Evolutionary conservation across 2,797 vertebrate species (phyloP).

Genomic region (Neosalanx taihuensis): DNA sequence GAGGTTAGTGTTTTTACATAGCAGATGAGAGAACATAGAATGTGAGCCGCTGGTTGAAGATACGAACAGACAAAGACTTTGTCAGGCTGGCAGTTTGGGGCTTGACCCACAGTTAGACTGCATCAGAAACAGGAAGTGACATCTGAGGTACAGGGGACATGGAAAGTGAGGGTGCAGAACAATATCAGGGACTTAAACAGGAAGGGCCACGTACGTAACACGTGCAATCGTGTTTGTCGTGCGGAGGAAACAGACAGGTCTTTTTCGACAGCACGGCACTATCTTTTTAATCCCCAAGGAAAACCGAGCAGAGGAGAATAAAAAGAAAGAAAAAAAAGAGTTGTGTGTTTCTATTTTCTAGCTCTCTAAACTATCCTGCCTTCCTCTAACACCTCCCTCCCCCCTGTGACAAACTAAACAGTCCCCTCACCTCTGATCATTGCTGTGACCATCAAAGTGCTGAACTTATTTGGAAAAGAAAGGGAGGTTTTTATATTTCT

Average conservation of each 20-base stretch:
- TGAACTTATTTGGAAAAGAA: neutral
- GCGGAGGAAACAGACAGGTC: constrained; percentile 14
- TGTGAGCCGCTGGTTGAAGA: neutral
- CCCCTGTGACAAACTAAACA: neutral
- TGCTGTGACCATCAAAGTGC: neutral
- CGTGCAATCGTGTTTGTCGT: constrained; percentile 17
- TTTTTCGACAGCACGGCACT: neutral
- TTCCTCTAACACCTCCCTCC: too few relatives aligned
- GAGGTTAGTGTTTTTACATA: too few relatives aligned
- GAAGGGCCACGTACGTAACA: constrained; percentile 33
- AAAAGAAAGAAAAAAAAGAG: too few relatives aligned
- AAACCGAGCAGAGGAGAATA: neutral
- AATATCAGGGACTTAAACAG: constrained; percentile 48
- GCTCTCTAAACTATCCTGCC: neutral
- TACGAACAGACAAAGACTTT: neutral
- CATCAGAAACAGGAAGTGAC: constrained; percentile 61
- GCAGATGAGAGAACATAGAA: neutral
- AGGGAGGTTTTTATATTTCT: constrained; percentile 30
- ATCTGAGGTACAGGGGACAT: constrained; percentile 36
- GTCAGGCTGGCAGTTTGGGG: constrained; percentile 26
- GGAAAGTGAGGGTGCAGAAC: constrained; percentile 49
- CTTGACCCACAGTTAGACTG: constrained; percentile 21
- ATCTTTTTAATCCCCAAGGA: constrained; percentile 11
- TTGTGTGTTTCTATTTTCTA: neutral
- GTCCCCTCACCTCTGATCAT: neutral